These are phyloP conservation scores for Cassiopea xamachana DNA, from an alignment of 30 jellyfish, hydroid and myxozoan species.

Conservation along the genomic window DNA sequence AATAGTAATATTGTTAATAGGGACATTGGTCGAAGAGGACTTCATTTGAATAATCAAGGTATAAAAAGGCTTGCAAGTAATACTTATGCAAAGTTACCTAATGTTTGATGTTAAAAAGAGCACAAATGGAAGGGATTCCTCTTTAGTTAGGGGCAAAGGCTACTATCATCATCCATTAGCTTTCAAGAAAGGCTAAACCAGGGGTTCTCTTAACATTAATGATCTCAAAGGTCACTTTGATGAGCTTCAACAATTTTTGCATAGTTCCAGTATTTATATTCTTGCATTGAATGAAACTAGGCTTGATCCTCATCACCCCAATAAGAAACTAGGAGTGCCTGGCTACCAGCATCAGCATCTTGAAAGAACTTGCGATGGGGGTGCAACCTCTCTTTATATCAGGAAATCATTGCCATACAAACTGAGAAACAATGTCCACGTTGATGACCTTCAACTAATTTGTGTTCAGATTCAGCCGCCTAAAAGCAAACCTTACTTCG, in stretches of 20 bases:
- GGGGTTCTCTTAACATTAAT: neutral
- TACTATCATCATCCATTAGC: neutral
- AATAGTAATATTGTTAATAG: neutral
- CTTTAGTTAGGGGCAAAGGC: neutral
- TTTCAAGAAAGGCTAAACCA: neutral
- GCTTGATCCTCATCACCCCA: neutral
- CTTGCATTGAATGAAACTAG: slow-evolving; percentile 3
- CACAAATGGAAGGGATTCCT: neutral
- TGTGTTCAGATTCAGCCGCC: slow-evolving; percentile 29
- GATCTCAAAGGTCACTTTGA: neutral
- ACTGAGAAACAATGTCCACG: neutral
- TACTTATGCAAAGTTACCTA: neutral
- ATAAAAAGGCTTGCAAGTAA: neutral
- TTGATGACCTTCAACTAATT: slow-evolving; percentile 7
- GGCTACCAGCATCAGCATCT: slow-evolving; percentile 35
- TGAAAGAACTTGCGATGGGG: slow-evolving; percentile 33
- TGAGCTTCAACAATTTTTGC: neutral
- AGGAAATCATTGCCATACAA: slow-evolving; percentile 3
- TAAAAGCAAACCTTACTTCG: slow-evolving; percentile 2
- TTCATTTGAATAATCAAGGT: neutral
- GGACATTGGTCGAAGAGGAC: neutral
- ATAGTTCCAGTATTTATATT: neutral
- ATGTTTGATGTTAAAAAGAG: neutral
- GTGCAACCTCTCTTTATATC: slow-evolving; percentile 19
- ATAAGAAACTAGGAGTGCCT: neutral